Evolutionary conservation across 2,888 invertebrate species (phyloP).

Genomic region (Cataglyphis albicans): DNA sequence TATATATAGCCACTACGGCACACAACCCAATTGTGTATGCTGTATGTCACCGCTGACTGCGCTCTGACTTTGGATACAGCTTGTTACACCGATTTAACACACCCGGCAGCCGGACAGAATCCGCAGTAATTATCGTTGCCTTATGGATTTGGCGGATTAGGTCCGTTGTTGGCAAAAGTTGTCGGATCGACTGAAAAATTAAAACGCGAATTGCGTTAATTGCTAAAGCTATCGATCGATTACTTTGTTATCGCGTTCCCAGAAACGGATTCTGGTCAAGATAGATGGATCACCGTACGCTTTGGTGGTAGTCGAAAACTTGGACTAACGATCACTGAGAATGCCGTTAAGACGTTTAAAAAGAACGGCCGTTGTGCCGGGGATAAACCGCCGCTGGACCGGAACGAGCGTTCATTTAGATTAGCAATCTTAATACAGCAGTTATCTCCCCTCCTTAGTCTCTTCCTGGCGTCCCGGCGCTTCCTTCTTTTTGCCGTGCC

Average conservation of each 20-base stretch:
- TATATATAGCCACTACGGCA: neutral
- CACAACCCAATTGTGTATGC: neutral
- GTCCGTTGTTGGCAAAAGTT: constrained; percentile 33
- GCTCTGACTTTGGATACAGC: constrained; percentile 11
- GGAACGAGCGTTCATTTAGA: constrained; percentile 82
- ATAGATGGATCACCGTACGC: neutral
- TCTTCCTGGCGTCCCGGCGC: constrained; percentile 14
- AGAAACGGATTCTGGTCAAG: constrained; percentile 9
- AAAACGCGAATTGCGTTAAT: constrained; percentile 70
- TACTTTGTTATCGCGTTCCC: neutral
- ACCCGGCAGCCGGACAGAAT: constrained; percentile 40
- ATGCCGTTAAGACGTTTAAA: constrained; percentile 75
- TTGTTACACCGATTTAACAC: constrained; percentile 64
- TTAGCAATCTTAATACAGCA: constrained; percentile 82
- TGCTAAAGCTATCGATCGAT: constrained; percentile 40
- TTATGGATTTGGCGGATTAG: constrained; percentile 70
- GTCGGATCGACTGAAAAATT: constrained; percentile 66
- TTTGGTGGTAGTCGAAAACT: constrained; percentile 30
- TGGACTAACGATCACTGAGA: constrained; percentile 57
- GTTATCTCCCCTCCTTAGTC: constrained; percentile 70
- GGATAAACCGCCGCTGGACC: constrained; percentile 68
- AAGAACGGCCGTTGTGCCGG: constrained; percentile 54
- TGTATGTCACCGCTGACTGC: neutral
- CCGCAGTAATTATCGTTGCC: constrained; percentile 65
- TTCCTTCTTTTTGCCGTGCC: constrained; percentile 53